Base-by-base conservation (phyloP, 2,888 invertebrate genomes). In the Cristatella mucedo region DNA sequence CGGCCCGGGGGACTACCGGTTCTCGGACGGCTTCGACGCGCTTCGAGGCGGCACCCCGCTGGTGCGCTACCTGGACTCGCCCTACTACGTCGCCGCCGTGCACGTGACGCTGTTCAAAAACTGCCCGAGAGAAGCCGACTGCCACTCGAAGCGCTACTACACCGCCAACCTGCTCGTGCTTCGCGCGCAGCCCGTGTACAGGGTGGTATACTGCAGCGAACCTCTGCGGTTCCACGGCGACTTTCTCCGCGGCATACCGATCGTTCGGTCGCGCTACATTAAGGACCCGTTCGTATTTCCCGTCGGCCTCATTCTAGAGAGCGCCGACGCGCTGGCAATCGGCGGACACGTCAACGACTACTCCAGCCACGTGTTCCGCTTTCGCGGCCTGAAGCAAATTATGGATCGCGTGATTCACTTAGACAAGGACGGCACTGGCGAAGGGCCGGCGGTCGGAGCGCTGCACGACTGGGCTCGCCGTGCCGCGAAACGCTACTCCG, bases 241-340 rank as follows among this genome's bases (percentile, higher is more conserved):
- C 20, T 33, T 53, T 6, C 49, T 47, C 43, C 13, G 41, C 18
- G 41, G 38, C 18, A 44, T 46, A 2, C 52, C 53, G 1, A 53
- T 53, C 44, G 48, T 53, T 2, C 38, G 52, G 1, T 16, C 15
- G 7, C 31, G 33, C 11, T 53, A 44, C 41, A 53, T 53, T n/a
- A 49, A 51, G 21, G 47, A 53, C 30, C 49, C 49, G 2, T 53
- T 53, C 42, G 45, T 53, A 15, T 53, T 53, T 32, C 52, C 53
- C 1, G 53, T 52, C 4, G 49, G 52, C n/a, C 41, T 51, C 2
- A 44, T 53, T 6, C 13, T 50, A 4, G 51, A 53, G 39, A 34
- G 38, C 21, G 34, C 40, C 15, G 48, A 53, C 42, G 34, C 42
- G 5, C 31, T 51, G 4, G 36, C 42, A 5, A 43, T 53, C 16